These are phyloP conservation scores for Thecophora atra DNA, from an alignment of 2,888 invertebrate genomes.

Conservation along the genomic window DNA sequence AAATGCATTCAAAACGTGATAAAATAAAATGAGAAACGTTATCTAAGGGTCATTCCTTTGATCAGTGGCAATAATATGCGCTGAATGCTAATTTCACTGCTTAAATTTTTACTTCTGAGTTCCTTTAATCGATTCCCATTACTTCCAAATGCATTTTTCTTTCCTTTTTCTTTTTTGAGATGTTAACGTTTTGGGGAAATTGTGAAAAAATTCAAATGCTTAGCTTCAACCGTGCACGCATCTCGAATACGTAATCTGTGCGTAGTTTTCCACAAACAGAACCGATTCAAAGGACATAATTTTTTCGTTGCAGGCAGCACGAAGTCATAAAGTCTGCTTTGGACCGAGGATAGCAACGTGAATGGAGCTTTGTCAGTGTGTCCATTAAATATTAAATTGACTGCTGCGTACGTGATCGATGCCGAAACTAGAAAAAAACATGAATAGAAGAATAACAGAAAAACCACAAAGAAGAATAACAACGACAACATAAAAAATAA, in stretches of 20 bases:
- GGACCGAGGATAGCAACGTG: not conserved
- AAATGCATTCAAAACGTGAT: not conserved
- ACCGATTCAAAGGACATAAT: constrained; percentile 13
- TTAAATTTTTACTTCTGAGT: not conserved
- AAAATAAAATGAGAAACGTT: too few relatives aligned
- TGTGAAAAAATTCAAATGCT: constrained; percentile 29
- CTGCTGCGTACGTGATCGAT: constrained; percentile 31
- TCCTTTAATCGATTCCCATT: not conserved
- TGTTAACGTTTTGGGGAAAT: not conserved
- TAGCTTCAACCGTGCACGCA: constrained; percentile 36
- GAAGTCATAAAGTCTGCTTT: not conserved
- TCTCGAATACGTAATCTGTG: constrained; percentile 38
- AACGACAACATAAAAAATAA: not conserved
- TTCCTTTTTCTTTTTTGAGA: not conserved
- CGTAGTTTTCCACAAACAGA: not conserved
- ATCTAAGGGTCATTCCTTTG: not conserved
- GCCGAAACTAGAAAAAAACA: not conserved
- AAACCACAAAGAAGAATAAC: not conserved
- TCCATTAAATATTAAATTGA: constrained; percentile 36
- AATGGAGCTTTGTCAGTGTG: constrained; percentile 15
- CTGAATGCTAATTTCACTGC: not conserved
- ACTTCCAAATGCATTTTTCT: not conserved
- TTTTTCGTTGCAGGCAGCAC: not conserved
- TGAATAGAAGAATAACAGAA: not conserved
- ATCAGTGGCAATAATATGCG: constrained; percentile 7